Conservation (phyloP, 2,888 invertebrate genomes). For the Oscheius sp. region DNA sequence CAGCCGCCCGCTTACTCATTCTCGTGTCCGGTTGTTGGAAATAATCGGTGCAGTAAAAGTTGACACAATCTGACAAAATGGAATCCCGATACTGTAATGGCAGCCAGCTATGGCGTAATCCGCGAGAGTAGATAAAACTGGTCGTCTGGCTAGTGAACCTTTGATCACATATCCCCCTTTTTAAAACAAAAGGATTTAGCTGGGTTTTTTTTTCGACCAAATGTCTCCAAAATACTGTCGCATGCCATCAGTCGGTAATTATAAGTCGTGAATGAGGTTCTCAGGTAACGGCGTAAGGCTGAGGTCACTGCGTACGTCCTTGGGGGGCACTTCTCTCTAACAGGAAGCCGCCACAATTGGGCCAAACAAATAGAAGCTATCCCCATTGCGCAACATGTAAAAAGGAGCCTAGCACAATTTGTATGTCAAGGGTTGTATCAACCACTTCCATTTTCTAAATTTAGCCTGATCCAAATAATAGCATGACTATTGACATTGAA, state of each 20-base stretch:
- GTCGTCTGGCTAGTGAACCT: not conserved
- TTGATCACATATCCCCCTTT: not conserved
- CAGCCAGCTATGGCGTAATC: too few relatives aligned
- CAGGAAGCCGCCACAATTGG: conserved; percentile 55
- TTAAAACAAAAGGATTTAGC: not conserved
- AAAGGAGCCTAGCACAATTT: conserved; percentile 18
- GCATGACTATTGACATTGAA: too few relatives aligned
- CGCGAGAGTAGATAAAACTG: too few relatives aligned
- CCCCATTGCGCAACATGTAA: conserved; percentile 19
- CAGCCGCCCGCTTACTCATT: conserved; percentile 24
- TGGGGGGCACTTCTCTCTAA: conserved; percentile 17
- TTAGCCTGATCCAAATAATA: too few relatives aligned
- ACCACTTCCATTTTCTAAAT: too few relatives aligned
- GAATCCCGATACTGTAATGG: conserved; percentile 28
- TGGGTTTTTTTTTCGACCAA: not conserved
- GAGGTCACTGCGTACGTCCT: conserved; percentile 33
- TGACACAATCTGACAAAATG: conserved; percentile 31
- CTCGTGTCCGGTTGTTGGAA: conserved; percentile 26
- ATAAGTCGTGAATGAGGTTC: conserved; percentile 33
- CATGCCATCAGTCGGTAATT: conserved; percentile 34
- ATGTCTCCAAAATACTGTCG: conserved; percentile 17
- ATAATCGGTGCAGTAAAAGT: conserved; percentile 30
- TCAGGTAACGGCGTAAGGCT: conserved; percentile 29
- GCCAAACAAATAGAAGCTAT: conserved; percentile 41
- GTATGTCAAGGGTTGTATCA: conserved; percentile 5